Conservation (phyloP, 2,888 invertebrate genomes). For the Heliconius ethilla region DNA sequence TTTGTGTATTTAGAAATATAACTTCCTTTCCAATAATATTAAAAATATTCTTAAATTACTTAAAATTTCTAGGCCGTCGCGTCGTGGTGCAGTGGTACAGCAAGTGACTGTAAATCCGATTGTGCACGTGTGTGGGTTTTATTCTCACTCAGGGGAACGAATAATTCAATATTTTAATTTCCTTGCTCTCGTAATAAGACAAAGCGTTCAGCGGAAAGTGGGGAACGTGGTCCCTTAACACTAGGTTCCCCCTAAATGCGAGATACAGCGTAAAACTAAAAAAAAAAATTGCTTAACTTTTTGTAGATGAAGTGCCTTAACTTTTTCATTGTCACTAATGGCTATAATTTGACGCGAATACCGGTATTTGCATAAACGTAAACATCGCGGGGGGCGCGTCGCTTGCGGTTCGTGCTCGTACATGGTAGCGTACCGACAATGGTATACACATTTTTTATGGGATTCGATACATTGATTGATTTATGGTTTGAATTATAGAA, state of each 20-base stretch:
- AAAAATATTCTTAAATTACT: too few relatives aligned
- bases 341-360: slow-evolving; percentile 43
- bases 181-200: too few relatives aligned
- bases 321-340: slow-evolving; percentile 35
- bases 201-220: too few relatives aligned
- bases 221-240: background rate
- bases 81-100: too few relatives aligned
- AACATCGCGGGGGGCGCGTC: slow-evolving; percentile 27
- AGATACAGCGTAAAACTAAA: background rate
- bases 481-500: slow-evolving; percentile 3
- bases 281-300: background rate
- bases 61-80: too few relatives aligned
- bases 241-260: background rate
- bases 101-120: too few relatives aligned
- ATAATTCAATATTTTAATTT: too few relatives aligned
- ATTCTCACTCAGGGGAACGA: too few relatives aligned
- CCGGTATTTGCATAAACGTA: slow-evolving; percentile 35
- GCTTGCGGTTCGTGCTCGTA: slow-evolving; percentile 13
- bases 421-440: background rate
- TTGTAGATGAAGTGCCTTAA: background rate
- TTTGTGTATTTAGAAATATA: too few relatives aligned
- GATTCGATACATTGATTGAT: slow-evolving; percentile 23
- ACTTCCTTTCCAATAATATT: too few relatives aligned
- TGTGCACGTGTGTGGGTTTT: too few relatives aligned
- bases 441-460: slow-evolving; percentile 23